Conservation (phyloP, 2,888 invertebrate genomes). For the Thelaira solivaga region DNA sequence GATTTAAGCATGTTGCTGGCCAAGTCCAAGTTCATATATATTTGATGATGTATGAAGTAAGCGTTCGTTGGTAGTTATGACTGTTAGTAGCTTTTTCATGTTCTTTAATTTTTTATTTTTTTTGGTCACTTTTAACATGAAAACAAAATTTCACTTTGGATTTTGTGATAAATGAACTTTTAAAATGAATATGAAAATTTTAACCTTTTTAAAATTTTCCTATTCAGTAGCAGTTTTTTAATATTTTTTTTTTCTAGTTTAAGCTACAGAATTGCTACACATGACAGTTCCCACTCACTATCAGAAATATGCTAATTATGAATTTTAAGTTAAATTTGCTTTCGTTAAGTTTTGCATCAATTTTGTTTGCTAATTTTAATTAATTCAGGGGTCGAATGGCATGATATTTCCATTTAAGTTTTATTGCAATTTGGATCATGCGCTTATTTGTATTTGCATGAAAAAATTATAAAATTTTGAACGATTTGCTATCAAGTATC, state of each 20-base stretch:
- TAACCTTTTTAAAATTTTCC: slow-evolving; percentile 55
- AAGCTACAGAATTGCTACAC: too few relatives aligned
- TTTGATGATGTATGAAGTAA: background rate
- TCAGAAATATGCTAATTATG: too few relatives aligned
- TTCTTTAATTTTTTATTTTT: background rate
- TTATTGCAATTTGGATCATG: too few relatives aligned
- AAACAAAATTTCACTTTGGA: slow-evolving; percentile 56
- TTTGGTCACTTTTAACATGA: slow-evolving; percentile 19
- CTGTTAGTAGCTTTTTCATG: slow-evolving; percentile 12
- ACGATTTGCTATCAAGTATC: too few relatives aligned
- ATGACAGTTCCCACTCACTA: too few relatives aligned
- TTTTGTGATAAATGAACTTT: slow-evolving; percentile 60
- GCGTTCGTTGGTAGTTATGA: background rate
- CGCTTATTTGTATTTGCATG: too few relatives aligned
- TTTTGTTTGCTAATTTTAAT: too few relatives aligned
- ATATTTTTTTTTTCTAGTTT: background rate
- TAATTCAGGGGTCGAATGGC: too few relatives aligned
- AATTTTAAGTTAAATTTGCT: too few relatives aligned
- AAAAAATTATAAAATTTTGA: too few relatives aligned
- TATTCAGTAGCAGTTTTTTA: slow-evolving; percentile 55
- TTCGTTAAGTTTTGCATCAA: too few relatives aligned
- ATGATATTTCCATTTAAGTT: too few relatives aligned
- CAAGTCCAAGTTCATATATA: background rate
- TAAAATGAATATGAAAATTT: slow-evolving; percentile 53
- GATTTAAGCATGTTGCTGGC: slow-evolving; percentile 24